phyloP scores from a whole-genome alignment of 2,888 invertebrate genomes.

The Tetragnatha montana region DNA sequence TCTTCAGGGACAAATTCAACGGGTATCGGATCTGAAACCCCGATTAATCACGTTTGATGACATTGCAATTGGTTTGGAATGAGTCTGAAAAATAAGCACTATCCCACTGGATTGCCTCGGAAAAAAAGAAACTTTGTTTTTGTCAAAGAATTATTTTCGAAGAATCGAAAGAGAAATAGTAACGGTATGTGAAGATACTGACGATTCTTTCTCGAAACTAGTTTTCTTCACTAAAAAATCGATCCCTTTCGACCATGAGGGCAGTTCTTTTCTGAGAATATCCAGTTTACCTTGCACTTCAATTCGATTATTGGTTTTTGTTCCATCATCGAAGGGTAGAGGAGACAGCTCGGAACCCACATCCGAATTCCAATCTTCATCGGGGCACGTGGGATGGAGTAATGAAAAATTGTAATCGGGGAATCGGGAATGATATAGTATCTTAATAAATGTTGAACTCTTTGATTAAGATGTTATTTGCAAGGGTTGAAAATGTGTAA shows the following conservation, averaged over 20 bases:
- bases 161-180: not conserved
- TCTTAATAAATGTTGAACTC: not conserved
- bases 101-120: not conserved
- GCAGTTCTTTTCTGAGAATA: slow-evolving; percentile 14
- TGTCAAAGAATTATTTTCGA: not conserved
- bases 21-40: not conserved
- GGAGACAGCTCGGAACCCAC: slow-evolving; percentile 20
- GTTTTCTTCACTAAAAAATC: slow-evolving; percentile 5
- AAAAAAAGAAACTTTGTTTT: not conserved
- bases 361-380: slow-evolving; percentile 20
- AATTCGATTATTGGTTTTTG: slow-evolving; percentile 52
- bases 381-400: slow-evolving; percentile 5
- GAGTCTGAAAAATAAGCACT: not conserved
- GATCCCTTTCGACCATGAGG: slow-evolving; percentile 14
- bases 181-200: not conserved
- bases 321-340: not conserved
- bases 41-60: not conserved
- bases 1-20: not conserved
- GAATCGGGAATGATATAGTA: not conserved
- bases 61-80: not conserved
- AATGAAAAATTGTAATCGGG: slow-evolving; percentile 23
- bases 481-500: too few relatives aligned
- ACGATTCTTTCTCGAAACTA: not conserved
- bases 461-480: too few relatives aligned
- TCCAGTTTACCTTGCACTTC: slow-evolving; percentile 33